Base-by-base conservation (phyloP, 2,888 invertebrate species). In the Lycaena phlaeas region DNA sequence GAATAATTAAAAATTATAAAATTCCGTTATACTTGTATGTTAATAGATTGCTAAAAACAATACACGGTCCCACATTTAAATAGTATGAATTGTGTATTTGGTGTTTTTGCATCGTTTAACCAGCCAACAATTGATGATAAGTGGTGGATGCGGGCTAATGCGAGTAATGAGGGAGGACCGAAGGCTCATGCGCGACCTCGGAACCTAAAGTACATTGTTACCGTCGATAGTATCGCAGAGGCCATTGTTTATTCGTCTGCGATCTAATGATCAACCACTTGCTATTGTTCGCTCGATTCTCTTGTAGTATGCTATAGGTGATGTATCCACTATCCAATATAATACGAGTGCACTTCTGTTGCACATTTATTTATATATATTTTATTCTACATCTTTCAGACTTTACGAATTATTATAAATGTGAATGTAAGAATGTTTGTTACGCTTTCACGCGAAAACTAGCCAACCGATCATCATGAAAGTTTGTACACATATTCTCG, bases 151-250 rank as follows among this genome's bases (percentile, higher is more conserved):
- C 28, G 12, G 18, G 26, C 11, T 14, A 30, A 39, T 39, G 11
- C 26, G 30, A 43, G 46, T 49, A 42, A 52, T 52, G 45, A 49
- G 50, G 53, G 50, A 48, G 43, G 46, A 53, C 50, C 49, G 54
- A 59, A 59, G 58, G 57, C 49, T 45, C 44, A 39, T 44, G 37
- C 34, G 15, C 43, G 61, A 54, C 63, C 64, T 65, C 61, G 58
- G 50, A 50, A 45, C 54, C 59, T 60, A 43, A 49, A 42, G 51
- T 48, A 47, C 53, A 61, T 61, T 61, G 61, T 62, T 60, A 54
- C 42, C 54, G 42, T 40, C 55, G 60, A 65, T 63, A 53, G 56
- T 52, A 64, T 64, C 59, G 48, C 49, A 18, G 47, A 51, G 47
- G 46, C 55, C 52, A 58, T 60, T 59, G 52, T 59, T 54, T 52